Percentiles rank a stretch among this genome's conserved stretches.
Evolutionary conservation across 1,140 invertebrate genomes (phyloP).

Genomic region (Drosophila serrata): DNA sequence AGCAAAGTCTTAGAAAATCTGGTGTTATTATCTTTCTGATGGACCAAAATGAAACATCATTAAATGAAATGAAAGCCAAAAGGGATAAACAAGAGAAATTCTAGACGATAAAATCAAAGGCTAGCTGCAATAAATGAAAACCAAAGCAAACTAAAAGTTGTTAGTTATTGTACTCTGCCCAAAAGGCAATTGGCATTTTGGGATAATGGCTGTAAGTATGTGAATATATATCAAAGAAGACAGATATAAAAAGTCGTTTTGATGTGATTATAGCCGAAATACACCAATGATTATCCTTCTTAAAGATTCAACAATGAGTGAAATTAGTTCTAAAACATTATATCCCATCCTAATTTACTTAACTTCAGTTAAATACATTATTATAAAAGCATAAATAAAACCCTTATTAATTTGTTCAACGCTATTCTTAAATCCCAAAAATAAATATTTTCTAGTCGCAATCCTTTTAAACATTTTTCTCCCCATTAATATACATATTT

Average conservation of each 20-base stretch:
- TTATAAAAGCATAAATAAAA: neutral
- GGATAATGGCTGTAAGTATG: too few relatives aligned
- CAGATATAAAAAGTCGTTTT: neutral
- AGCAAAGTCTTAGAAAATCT: slow-evolving; percentile 19
- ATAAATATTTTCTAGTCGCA: neutral
- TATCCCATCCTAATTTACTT: neutral
- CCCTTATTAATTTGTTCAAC: neutral
- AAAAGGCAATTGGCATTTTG: slow-evolving; percentile 15
- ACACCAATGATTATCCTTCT: too few relatives aligned
- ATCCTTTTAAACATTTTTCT: neutral
- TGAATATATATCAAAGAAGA: neutral
- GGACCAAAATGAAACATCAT: neutral
- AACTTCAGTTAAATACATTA: neutral
- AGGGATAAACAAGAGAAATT: slow-evolving; percentile 29
- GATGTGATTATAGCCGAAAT: neutral
- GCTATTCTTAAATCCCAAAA: neutral
- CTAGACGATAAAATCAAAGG: slow-evolving; percentile 36
- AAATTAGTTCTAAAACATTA: neutral
- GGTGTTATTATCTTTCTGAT: slow-evolving; percentile 17
- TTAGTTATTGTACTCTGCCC: slow-evolving; percentile 9
- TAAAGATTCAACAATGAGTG: neutral
- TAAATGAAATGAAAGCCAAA: slow-evolving; percentile 28
- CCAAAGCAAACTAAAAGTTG: slow-evolving; percentile 12
- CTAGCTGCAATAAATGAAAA: neutral
- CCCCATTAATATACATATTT: neutral